Percentiles rank a stretch among this genome's conserved stretches.
Evolutionary conservation across 2,888 invertebrate genomes (phyloP).

Genomic region (Lasioglossum malachurum): DNA sequence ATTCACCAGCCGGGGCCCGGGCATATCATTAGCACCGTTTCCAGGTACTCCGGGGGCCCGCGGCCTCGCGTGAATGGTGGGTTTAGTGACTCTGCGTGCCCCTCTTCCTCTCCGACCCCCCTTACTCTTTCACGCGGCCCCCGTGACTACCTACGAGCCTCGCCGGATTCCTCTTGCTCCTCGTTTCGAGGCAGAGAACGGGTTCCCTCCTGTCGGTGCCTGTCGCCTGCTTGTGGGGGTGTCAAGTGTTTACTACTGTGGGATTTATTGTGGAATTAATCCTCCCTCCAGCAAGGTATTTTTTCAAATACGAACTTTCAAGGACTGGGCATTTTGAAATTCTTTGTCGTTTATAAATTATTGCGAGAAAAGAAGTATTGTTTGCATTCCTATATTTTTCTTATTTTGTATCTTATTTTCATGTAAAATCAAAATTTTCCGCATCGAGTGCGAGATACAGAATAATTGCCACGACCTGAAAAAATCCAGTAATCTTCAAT

Average conservation of each 20-base stretch:
- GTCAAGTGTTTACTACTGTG: background rate
- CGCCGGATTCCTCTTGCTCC: background rate
- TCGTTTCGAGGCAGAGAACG: background rate
- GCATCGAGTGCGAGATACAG: no score
- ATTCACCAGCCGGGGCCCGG: slow-evolving; percentile 79
- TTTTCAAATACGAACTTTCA: no score
- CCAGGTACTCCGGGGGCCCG: slow-evolving; percentile 78
- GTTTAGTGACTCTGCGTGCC: slow-evolving; percentile 72
- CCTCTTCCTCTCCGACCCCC: background rate
- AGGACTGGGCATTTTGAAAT: no score
- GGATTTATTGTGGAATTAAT: background rate
- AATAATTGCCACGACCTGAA: no score
- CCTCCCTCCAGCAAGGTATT: background rate
- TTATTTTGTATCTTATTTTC: no score
- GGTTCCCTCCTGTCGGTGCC: background rate
- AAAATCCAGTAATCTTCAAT: no score
- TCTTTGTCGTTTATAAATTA: no score
- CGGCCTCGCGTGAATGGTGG: slow-evolving; percentile 79
- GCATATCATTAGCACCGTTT: slow-evolving; percentile 84
- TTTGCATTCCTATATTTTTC: no score
- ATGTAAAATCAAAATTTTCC: no score
- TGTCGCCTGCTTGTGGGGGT: background rate
- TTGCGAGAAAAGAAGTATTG: no score
- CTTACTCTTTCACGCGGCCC: slow-evolving; percentile 24
- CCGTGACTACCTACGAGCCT: slow-evolving; percentile 7